These are phyloP conservation scores for Actinernus sp. DNA, from an alignment of 92 coral and sea anemone genomes.

Conservation along the genomic window DNA sequence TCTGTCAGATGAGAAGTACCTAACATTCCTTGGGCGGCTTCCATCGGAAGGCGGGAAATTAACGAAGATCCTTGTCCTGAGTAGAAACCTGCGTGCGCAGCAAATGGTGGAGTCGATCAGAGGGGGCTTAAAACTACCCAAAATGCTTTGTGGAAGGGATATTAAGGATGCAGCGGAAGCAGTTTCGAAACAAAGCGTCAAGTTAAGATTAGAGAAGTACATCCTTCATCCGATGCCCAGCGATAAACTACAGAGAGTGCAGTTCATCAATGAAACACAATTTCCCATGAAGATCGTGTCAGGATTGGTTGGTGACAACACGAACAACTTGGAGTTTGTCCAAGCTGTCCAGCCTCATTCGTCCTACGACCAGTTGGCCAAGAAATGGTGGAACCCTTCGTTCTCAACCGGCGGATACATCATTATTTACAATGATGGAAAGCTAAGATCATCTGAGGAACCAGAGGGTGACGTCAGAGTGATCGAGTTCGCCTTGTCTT, in stretches of 20 bases:
- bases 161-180: conserved; percentile 9
- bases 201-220: not conserved
- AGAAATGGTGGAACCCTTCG: no score
- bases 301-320: conserved; percentile 25
- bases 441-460: not conserved
- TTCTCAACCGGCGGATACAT: conserved; percentile 42
- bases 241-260: not conserved
- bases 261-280: conserved; percentile 25
- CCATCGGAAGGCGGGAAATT: conserved; percentile 37
- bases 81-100: not conserved
- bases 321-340: conserved; percentile 11
- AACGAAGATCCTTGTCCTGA: conserved; percentile 17
- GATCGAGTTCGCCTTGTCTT: conserved; percentile 44
- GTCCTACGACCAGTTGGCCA: conserved; percentile 2
- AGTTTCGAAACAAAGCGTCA: conserved; percentile 11
- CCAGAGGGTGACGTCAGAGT: conserved; percentile 3
- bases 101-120: conserved; percentile 16
- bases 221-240: not conserved
- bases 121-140: conserved; percentile 2
- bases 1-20: conserved; percentile 19
- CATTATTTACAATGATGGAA: conserved; percentile 8
- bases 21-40: conserved; percentile 32
- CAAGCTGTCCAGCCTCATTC: conserved; percentile 33
- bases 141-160: conserved; percentile 1
- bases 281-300: conserved; percentile 37